Percentiles rank a stretch among this genome's conserved stretches.
These are phyloP conservation scores for Otis tarda DNA, from an alignment of 2,113 vertebrate genomes.

Conservation along the genomic window DNA sequence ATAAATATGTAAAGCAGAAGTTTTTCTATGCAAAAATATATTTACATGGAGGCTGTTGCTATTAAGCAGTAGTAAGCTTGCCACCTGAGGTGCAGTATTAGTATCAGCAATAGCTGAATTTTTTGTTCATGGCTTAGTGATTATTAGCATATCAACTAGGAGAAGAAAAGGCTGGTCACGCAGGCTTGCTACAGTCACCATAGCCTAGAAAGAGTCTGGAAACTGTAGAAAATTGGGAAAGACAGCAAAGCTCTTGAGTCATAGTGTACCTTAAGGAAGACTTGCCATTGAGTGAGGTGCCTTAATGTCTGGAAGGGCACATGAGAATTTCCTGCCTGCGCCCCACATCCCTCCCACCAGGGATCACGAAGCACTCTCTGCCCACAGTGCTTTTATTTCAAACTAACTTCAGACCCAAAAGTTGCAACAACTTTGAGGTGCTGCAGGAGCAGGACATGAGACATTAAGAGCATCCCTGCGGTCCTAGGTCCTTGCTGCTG, in stretches of 20 bases:
- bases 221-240: neutral
- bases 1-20: neutral
- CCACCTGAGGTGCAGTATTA: neutral
- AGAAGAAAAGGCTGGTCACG: neutral
- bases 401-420: neutral
- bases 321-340: neutral
- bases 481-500: neutral
- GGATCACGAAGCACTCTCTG: neutral
- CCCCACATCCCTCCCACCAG: neutral
- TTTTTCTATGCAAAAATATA: neutral
- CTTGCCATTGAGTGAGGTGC: neutral
- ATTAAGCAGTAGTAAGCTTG: neutral
- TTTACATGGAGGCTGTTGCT: neutral
- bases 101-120: neutral
- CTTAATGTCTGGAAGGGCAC: neutral
- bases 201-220: neutral
- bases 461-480: neutral
- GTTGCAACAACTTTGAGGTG: neutral
- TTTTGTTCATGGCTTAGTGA: neutral
- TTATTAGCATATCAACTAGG: neutral
- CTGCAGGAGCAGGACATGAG: accelerated
- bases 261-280: neutral
- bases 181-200: neutral
- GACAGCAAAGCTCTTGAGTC: neutral
- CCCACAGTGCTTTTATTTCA: neutral